Base-by-base conservation (phyloP, 2,113 vertebrate species). In the Indicator maculatus region DNA sequence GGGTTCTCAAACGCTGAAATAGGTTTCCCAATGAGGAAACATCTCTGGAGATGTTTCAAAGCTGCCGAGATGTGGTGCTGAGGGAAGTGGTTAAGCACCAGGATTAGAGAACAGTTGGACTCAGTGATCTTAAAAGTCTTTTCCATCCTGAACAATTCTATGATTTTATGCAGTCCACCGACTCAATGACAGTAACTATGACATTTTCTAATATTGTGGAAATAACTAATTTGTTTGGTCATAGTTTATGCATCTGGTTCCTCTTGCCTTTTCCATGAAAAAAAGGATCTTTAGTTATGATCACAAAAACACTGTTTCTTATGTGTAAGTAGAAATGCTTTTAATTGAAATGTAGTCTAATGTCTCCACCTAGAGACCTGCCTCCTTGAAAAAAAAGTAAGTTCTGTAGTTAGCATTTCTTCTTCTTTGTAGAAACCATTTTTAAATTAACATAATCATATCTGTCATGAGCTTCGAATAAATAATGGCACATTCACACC, bases 321-420 rank as follows among this genome's bases (percentile, higher is more conserved):
- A 50, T 7, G 18, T 2, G 4, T 14, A 30, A 76, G 16, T 60
- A 44, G 5, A 83, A 89, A 76, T 38, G 16, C 4, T 88, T 92
- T 53, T 66, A 81, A 88, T 27, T 92, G 31, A 95, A 95, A 86
- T 79, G 86, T 33, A 28, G 69, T 89, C 18, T 27, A 66, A 92
- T 67, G 71, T 66, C 90, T 97, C 88, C 93, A 95, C 83, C 91
- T 94, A 93, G 72, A 94, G 95, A 89, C 47, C 33, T 84, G 19
- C 27, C 7, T 84, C 17, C 52, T 47, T 41, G 41, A 70, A 79
- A 41, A 82, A 63, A 72, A 60, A 1, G 1, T 45, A 77, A 36
- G 77, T 30, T 74, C 27, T 52, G 23, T 14, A 59, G 9, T 15
- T 41, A 28, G 1, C 0, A 0, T 4, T 58, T 28, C 41, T 55